A percentile compares a stretch with the other conserved stretches of the same genome.
phyloP scores from a whole-genome alignment of 2,888 invertebrate species.

The Lycophotia porphyrea region DNA sequence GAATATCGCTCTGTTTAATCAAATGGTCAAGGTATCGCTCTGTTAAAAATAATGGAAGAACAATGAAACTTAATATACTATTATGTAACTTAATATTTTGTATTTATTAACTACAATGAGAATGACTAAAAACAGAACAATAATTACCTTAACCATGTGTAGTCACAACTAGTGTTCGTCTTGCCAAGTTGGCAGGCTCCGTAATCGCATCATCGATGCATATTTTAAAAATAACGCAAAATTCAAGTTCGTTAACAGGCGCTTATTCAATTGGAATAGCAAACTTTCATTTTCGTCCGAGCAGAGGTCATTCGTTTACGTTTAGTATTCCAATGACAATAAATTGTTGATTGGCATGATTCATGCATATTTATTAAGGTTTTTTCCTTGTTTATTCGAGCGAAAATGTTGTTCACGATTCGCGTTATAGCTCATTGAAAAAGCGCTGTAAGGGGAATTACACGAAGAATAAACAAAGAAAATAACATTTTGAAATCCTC shows the following conservation, averaged over 20 bases:
- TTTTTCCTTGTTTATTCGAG: constrained; percentile 59
- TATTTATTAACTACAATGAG: constrained; percentile 72
- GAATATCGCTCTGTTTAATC: constrained; percentile 58
- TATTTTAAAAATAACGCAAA: constrained; percentile 61
- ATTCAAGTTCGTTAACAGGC: constrained; percentile 72
- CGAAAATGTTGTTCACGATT: constrained; percentile 51
- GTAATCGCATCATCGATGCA: constrained; percentile 67
- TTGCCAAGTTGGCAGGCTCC: constrained; percentile 79
- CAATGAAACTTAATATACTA: constrained; percentile 81
- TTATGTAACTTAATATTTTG: constrained; percentile 79
- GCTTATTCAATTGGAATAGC: constrained; percentile 51
- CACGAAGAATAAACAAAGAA: constrained; percentile 32
- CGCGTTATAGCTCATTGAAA: constrained; percentile 39
- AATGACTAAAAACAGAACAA: constrained; percentile 77
- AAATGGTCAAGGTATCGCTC: constrained; percentile 71
- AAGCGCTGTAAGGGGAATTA: constrained; percentile 47
- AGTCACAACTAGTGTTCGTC: constrained; percentile 69
- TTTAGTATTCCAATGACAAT: constrained; percentile 48
- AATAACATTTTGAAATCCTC: constrained; percentile 20
- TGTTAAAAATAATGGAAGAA: constrained; percentile 85
- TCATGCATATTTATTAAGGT: constrained; percentile 60
- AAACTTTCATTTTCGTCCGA: constrained; percentile 66
- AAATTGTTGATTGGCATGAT: constrained; percentile 52
- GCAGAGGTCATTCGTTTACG: constrained; percentile 63
- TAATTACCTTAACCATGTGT: constrained; percentile 75